Percentiles rank a stretch among this genome's conserved stretches.
phyloP scores from a whole-genome alignment of 2,113 vertebrate genomes.

The Dasypus novemcinctus region DNA sequence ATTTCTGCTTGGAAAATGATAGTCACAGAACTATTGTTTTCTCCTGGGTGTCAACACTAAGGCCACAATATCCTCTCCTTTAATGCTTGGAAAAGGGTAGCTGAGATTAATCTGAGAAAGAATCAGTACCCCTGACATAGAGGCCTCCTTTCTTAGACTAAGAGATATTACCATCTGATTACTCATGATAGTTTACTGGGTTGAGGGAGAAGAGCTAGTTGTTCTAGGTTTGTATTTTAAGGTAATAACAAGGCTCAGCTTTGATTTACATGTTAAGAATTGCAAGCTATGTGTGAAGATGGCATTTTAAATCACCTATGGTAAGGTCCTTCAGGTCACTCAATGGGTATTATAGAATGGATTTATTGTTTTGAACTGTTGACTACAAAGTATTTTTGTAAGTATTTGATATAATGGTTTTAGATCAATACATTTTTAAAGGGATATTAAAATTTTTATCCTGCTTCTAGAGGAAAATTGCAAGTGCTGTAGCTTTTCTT shows the following conservation, averaged over 20 bases:
- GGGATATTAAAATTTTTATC: not conserved
- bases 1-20: not conserved
- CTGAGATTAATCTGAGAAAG: not conserved
- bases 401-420: not conserved
- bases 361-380: slow-evolving; percentile 30
- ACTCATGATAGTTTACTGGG: not conserved
- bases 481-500: not conserved
- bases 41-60: not conserved
- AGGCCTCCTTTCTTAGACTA: not conserved
- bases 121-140: not conserved
- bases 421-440: not conserved
- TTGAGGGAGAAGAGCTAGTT: not conserved
- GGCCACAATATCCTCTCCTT: not conserved
- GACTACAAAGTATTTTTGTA: not conserved
- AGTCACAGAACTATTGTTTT: not conserved
- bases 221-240: not conserved
- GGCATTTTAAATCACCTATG: not conserved
- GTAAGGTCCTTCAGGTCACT: not conserved
- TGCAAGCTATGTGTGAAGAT: not conserved
- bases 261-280: not conserved
- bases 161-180: not conserved
- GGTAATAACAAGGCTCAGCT: not conserved
- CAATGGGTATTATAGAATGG: not conserved
- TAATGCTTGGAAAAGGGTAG: not conserved
- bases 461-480: not conserved